phyloP scores from a whole-genome alignment of 2,888 invertebrate genomes.

The Ormyrus pomaceus region DNA sequence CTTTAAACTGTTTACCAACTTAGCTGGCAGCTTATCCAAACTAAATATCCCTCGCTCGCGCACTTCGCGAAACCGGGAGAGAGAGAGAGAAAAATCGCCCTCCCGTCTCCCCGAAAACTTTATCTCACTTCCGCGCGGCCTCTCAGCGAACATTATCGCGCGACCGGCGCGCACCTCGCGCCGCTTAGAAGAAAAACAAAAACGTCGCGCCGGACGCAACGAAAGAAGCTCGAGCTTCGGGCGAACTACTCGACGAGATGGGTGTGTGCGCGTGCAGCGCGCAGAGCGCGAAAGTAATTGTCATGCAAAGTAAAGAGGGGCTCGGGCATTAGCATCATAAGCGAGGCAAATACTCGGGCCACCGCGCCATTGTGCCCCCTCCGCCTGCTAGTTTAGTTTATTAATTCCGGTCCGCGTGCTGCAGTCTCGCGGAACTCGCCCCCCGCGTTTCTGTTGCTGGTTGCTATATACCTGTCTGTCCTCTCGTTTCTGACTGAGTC shows the following conservation, averaged over 20 bases:
- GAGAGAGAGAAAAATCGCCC: too few relatives aligned
- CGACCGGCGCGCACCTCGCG: too few relatives aligned
- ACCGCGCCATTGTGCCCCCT: conserved; percentile 20
- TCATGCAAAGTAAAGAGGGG: conserved; percentile 71
- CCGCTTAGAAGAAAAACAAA: too few relatives aligned
- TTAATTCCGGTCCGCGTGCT: conserved; percentile 65
- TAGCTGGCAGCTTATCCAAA: too few relatives aligned
- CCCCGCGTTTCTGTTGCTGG: conserved; percentile 42
- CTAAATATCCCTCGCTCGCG: too few relatives aligned
- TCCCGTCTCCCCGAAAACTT: too few relatives aligned
- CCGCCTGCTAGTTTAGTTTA: conserved; percentile 69
- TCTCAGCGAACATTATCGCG: too few relatives aligned
- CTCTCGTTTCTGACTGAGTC: background rate
- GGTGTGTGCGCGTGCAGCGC: background rate
- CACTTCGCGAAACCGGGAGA: too few relatives aligned
- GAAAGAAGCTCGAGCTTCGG: too few relatives aligned
- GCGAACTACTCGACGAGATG: background rate
- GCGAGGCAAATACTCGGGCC: conserved; percentile 69
- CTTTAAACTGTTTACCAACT: too few relatives aligned
- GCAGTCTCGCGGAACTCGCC: conserved; percentile 45
- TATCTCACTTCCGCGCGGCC: too few relatives aligned
- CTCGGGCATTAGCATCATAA: conserved; percentile 72
- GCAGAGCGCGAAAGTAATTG: conserved; percentile 65
- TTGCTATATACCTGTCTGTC: background rate
- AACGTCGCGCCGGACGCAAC: too few relatives aligned